phyloP scores from a whole-genome alignment of 2,113 vertebrate genomes.

The Pterocles gutturalis region DNA sequence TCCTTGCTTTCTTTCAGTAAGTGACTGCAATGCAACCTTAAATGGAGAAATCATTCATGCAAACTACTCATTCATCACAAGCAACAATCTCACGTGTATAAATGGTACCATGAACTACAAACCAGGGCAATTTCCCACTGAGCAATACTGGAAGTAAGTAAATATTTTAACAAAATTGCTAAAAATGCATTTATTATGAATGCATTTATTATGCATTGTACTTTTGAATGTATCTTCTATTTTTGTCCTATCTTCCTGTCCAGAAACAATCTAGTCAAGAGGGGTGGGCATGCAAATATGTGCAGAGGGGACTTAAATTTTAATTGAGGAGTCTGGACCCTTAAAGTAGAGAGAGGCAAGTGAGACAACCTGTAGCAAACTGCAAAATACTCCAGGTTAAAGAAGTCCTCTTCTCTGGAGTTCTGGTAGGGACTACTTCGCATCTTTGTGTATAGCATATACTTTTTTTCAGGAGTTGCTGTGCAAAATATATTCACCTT shows the following conservation, averaged over 20 bases:
- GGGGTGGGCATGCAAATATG: background rate
- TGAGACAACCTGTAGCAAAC: background rate
- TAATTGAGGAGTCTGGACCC: background rate
- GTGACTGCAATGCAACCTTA: slow-evolving; percentile 75
- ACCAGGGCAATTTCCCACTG: slow-evolving; percentile 84
- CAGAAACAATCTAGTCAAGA: background rate
- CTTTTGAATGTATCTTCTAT: background rate
- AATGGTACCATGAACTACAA: slow-evolving; percentile 64
- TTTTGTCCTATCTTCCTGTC: background rate
- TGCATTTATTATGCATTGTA: background rate
- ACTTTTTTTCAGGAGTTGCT: background rate
- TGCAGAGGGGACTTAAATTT: background rate
- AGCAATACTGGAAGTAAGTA: slow-evolving; percentile 96
- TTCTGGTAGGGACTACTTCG: background rate
- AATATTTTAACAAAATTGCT: background rate
- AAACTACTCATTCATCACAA: slow-evolving; percentile 62
- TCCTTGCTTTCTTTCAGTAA: slow-evolving; percentile 62
- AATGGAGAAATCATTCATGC: background rate
- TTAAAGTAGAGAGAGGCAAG: background rate
- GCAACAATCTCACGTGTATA: slow-evolving; percentile 77
- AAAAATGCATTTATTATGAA: background rate
- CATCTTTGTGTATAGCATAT: background rate
- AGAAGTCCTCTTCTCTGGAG: background rate
- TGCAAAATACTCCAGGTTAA: background rate
- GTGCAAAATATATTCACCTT: background rate